A percentile compares a stretch with the other conserved stretches of the same genome.
These are phyloP conservation scores for Aphidoletes aphidimyza DNA, from an alignment of 2,888 invertebrate genomes.

Conservation along the genomic window DNA sequence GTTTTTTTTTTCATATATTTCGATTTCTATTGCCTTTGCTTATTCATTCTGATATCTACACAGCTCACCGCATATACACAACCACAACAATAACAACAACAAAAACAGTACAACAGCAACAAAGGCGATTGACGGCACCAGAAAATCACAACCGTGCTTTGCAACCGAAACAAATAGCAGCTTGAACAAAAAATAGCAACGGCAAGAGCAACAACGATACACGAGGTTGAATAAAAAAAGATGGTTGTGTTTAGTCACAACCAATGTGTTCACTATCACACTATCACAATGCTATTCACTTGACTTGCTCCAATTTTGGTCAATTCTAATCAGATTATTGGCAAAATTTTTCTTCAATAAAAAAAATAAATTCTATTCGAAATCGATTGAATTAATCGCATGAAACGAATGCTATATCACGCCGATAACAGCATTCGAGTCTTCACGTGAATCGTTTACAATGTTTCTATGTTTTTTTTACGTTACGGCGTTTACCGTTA, in stretches of 20 bases:
- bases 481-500: not conserved
- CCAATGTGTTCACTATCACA: not conserved
- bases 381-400: not conserved
- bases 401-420: not conserved
- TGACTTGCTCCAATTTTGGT: not conserved
- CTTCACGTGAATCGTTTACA: not conserved
- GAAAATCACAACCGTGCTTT: not conserved
- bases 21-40: not conserved
- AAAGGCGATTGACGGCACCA: too few species aligned
- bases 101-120: not conserved
- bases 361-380: not conserved
- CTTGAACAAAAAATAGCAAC: not conserved
- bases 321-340: not conserved
- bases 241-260: too few species aligned
- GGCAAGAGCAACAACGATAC: not conserved
- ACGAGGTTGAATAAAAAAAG: too few species aligned
- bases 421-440: not conserved
- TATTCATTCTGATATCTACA: not conserved
- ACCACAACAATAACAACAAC: not conserved
- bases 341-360: not conserved
- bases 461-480: not conserved
- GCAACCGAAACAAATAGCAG: not conserved
- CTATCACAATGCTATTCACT: not conserved
- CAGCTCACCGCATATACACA: not conserved
- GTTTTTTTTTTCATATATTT: not conserved